These are phyloP conservation scores for Psittacula derbiana DNA, from an alignment of 2,797 vertebrate genomes.

Conservation along the genomic window DNA sequence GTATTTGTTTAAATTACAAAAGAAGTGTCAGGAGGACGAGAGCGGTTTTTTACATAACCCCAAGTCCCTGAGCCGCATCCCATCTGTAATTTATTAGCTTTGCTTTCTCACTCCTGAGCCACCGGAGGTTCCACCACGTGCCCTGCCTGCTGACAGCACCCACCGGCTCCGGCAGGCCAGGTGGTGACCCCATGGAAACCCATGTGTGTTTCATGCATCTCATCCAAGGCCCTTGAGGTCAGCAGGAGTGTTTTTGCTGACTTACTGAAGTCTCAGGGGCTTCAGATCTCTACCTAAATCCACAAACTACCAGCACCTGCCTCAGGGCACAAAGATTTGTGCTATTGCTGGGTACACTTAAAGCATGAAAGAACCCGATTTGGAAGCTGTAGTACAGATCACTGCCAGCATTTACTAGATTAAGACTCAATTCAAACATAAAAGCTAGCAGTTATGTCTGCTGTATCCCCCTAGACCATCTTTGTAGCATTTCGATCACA, in stretches of 20 bases:
- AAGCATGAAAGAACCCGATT: background rate
- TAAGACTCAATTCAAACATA: background rate
- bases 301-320: background rate
- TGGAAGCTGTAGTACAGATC: background rate
- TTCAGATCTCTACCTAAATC: background rate
- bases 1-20: background rate
- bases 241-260: background rate
- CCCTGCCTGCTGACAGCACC: background rate
- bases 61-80: background rate
- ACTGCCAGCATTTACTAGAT: background rate
- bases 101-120: background rate
- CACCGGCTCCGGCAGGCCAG: background rate
- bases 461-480: background rate
- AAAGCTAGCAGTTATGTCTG: background rate
- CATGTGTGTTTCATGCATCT: background rate
- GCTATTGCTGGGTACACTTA: background rate
- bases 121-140: background rate
- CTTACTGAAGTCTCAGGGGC: background rate
- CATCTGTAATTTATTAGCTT: background rate
- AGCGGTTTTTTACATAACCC: background rate
- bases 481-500: background rate
- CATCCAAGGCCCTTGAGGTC: background rate
- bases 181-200: background rate
- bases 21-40: background rate
- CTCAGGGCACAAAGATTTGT: background rate